Percentiles rank a stretch among this genome's conserved stretches.
These are phyloP conservation scores for Herpetotheres cachinnans DNA, from an alignment of 2,113 vertebrate genomes.

Conservation along the genomic window DNA sequence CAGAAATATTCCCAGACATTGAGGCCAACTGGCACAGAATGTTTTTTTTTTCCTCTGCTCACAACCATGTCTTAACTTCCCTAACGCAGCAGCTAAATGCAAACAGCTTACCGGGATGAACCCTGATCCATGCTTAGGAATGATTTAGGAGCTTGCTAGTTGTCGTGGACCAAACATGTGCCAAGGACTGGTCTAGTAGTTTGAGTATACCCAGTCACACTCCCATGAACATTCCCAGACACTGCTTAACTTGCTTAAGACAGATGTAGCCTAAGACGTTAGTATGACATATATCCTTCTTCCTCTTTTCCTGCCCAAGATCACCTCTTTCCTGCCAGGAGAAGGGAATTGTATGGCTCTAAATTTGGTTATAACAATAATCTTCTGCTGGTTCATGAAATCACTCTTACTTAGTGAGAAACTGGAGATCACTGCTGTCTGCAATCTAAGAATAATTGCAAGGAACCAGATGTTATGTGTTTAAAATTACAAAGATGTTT, in stretches of 20 bases:
- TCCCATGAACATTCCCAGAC: background rate
- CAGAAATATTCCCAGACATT: background rate
- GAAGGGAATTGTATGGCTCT: background rate
- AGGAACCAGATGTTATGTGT: background rate
- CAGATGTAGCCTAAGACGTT: background rate
- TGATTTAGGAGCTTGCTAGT: constrained; percentile 29
- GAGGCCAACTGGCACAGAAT: background rate
- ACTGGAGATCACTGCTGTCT: background rate
- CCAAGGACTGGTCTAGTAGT: background rate
- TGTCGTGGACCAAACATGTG: background rate
- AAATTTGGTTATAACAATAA: background rate
- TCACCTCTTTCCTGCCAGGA: background rate
- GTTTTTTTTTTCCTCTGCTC: background rate
- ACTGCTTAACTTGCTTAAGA: background rate
- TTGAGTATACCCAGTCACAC: background rate
- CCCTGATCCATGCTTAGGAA: background rate
- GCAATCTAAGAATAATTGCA: background rate
- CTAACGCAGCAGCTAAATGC: background rate
- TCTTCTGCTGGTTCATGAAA: background rate
- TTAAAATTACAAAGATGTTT: background rate
- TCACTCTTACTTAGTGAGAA: background rate
- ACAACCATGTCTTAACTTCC: background rate
- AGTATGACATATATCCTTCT: background rate
- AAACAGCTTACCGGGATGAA: background rate
- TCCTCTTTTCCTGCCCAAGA: background rate